Percentiles rank a stretch among this genome's conserved stretches.
Evolutionary conservation across 1,140 invertebrate species (phyloP).

Genomic region (Pseudomyrmex gracilis): DNA sequence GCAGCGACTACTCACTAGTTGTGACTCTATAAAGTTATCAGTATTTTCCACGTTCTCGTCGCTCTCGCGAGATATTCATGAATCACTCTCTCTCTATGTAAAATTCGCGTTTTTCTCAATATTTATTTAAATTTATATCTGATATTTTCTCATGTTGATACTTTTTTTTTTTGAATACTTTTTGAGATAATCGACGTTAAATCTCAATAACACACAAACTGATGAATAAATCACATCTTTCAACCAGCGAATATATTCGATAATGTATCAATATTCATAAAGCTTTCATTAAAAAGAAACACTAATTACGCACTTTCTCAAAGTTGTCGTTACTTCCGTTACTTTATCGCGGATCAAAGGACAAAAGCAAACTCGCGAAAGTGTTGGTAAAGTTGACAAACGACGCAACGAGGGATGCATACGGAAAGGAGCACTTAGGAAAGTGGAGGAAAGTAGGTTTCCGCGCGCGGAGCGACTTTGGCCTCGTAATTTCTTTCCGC

Average conservation of each 20-base stretch:
- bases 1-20: conserved; percentile 12
- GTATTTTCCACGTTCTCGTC: conserved; percentile 21
- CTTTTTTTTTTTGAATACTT: too few relatives aligned
- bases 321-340: not conserved
- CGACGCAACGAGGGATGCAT: conserved; percentile 65
- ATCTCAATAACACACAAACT: too few relatives aligned
- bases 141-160: too few relatives aligned
- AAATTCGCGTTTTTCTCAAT: not conserved
- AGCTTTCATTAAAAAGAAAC: too few relatives aligned
- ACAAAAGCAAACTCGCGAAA: conserved; percentile 28
- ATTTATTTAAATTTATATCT: not conserved
- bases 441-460: conserved; percentile 76
- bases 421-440: conserved; percentile 77
- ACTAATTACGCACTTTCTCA: too few relatives aligned
- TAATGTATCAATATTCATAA: too few relatives aligned
- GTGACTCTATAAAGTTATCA: not conserved
- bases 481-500: conserved; percentile 70
- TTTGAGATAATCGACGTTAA: too few relatives aligned
- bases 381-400: conserved; percentile 73
- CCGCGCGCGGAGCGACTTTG: conserved; percentile 58
- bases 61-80: conserved; percentile 6
- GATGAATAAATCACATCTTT: too few relatives aligned
- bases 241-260: too few relatives aligned
- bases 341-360: conserved; percentile 6
- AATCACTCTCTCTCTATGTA: too few relatives aligned